Conservation (phyloP, 1,140 invertebrate species). For the Carcinoscorpius rotundicauda region DNA sequence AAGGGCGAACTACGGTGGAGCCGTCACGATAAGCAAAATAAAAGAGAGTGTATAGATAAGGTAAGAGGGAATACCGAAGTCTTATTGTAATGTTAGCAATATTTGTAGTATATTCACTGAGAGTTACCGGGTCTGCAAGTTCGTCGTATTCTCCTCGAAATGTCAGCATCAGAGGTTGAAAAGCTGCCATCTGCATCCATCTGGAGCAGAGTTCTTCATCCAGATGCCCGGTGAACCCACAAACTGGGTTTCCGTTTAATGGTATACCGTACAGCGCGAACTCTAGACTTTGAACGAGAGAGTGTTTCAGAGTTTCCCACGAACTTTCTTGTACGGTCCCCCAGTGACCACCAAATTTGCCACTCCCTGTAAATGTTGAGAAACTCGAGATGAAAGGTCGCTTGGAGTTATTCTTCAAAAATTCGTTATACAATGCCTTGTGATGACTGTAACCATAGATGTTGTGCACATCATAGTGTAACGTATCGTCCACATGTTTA, state of each 20-base stretch:
- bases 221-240: conserved; percentile 30
- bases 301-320: conserved; percentile 14
- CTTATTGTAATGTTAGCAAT: neutral
- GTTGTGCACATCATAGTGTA: conserved; percentile 65
- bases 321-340: conserved; percentile 7
- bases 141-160: neutral
- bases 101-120: neutral
- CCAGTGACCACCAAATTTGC: conserved; percentile 13
- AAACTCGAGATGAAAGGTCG: conserved; percentile 7
- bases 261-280: conserved; percentile 36
- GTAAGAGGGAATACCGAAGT: conserved; percentile 55
- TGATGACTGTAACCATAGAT: conserved; percentile 47
- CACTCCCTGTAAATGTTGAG: conserved; percentile 16
- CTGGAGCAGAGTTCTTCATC: conserved; percentile 33
- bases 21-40: conserved; percentile 28
- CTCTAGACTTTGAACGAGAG: conserved; percentile 20
- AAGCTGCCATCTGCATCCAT: conserved; percentile 34
- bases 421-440: neutral
- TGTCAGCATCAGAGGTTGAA: conserved; percentile 19
- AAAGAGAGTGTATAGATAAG: conserved; percentile 48
- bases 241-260: conserved; percentile 35
- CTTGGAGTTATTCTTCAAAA: neutral
- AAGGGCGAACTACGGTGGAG: conserved; percentile 42
- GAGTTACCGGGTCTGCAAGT: neutral
- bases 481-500: conserved; percentile 43